These are phyloP conservation scores for Amblyteles armatorius DNA, from an alignment of 2,888 invertebrate species.

Conservation along the genomic window DNA sequence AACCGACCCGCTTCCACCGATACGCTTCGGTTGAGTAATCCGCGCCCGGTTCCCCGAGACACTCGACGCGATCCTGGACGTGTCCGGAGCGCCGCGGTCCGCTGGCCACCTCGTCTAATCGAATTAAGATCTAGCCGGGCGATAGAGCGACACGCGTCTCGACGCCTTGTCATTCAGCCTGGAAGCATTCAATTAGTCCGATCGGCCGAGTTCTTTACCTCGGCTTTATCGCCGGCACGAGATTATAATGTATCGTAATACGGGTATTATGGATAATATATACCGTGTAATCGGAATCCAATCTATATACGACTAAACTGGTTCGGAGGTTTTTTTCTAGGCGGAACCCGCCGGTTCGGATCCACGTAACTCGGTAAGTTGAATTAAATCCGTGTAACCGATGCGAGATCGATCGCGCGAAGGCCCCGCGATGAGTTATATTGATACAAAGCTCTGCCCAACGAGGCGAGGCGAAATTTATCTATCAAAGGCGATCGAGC, in stretches of 20 bases:
- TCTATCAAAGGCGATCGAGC: conserved; percentile 52
- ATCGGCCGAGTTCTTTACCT: conserved; percentile 21
- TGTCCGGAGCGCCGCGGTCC: conserved; percentile 51
- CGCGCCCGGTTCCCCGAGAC: conserved; percentile 35
- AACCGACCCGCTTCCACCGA: not conserved
- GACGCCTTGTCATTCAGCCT: conserved; percentile 70
- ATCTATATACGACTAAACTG: conserved; percentile 18
- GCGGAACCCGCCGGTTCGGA: not conserved
- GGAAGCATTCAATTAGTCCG: conserved; percentile 68
- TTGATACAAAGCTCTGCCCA: conserved; percentile 28
- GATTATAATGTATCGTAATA: not conserved
- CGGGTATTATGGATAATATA: not conserved
- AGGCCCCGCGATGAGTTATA: conserved; percentile 18
- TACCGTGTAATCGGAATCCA: not conserved
- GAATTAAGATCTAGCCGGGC: conserved; percentile 71
- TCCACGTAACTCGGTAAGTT: conserved; percentile 34
- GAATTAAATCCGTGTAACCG: conserved; percentile 3
- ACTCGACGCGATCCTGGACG: conserved; percentile 35
- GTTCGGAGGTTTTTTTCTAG: conserved; percentile 29
- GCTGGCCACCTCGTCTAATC: conserved; percentile 68
- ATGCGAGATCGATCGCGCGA: conserved; percentile 36
- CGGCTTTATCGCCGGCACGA: not conserved
- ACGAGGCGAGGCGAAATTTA: conserved; percentile 45
- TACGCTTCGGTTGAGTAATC: conserved; percentile 50
- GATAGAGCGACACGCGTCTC: conserved; percentile 72